Percentiles rank a stretch among this genome's conserved stretches.
Conservation (phyloP, 2,888 invertebrate species). For the Oscheius sp. region DNA sequence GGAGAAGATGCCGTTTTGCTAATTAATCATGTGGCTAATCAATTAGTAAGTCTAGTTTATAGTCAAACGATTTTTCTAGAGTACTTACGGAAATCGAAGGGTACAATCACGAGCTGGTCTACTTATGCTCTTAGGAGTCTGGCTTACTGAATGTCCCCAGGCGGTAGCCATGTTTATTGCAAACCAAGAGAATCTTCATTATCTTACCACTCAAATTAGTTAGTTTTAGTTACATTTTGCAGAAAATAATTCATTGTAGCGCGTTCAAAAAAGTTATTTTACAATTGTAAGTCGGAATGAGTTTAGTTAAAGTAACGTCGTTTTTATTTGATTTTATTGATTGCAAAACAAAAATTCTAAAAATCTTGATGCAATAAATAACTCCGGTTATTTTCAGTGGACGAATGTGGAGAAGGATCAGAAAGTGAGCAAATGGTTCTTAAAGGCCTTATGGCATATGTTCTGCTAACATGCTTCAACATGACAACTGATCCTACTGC, state of each 20-base stretch:
- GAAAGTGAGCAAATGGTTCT: conserved; percentile 82
- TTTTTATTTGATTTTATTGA: not conserved
- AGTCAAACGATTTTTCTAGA: not conserved
- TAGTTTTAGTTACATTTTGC: no score
- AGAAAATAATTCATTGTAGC: no score
- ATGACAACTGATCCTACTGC: conserved; percentile 35
- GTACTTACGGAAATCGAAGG: conserved; percentile 57
- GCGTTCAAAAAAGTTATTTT: no score
- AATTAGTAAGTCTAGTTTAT: conserved; percentile 34
- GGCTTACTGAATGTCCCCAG: conserved; percentile 84
- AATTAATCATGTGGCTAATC: conserved; percentile 82
- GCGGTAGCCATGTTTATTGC: conserved; percentile 84
- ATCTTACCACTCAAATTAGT: conserved; percentile 65
- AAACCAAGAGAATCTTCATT: conserved; percentile 65
- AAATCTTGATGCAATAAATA: no score
- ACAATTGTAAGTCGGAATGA: no score
- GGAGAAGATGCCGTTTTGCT: conserved; percentile 77
- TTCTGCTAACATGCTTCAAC: conserved; percentile 83
- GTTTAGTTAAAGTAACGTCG: not conserved
- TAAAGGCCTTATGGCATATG: conserved; percentile 87
- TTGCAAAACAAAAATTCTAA: conserved; percentile 61
- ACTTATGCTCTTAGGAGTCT: conserved; percentile 86
- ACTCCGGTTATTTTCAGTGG: conserved; percentile 68
- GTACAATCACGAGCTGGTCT: conserved; percentile 85
- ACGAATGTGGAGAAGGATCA: conserved; percentile 84